Percentiles rank a stretch among this genome's conserved stretches.
phyloP scores from a whole-genome alignment of 2,113 vertebrate genomes.

The Ploceus nigricollis region DNA sequence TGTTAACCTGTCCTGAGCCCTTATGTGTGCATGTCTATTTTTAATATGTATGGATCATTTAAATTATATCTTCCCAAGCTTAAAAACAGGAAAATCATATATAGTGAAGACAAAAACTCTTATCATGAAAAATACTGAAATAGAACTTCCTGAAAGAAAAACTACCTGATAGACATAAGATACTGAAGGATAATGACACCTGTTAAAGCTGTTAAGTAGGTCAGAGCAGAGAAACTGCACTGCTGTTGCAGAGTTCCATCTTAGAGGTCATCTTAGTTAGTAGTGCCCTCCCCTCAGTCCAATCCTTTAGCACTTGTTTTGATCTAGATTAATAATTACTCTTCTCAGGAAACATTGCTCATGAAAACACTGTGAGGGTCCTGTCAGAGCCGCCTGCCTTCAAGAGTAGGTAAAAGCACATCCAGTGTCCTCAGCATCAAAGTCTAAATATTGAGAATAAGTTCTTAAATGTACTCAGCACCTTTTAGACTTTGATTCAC shows the following conservation, averaged over 20 bases:
- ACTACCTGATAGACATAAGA: rapidly evolving
- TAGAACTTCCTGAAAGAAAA: neutral
- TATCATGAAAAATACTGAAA: neutral
- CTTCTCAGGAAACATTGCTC: neutral
- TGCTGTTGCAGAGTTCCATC: neutral
- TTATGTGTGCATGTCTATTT: neutral
- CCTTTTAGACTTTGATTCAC: neutral
- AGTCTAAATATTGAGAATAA: neutral
- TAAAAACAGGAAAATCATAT: neutral
- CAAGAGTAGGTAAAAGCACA: neutral
- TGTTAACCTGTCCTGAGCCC: neutral
- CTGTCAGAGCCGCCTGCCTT: neutral
- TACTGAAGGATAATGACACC: neutral
- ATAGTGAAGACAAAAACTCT: neutral
- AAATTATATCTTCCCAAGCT: neutral
- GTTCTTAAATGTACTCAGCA: neutral
- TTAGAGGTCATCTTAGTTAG: neutral
- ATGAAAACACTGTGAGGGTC: neutral
- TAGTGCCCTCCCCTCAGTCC: neutral
- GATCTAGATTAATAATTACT: neutral
- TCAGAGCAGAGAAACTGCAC: neutral
- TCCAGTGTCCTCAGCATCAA: neutral
- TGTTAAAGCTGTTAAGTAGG: neutral
- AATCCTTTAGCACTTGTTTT: neutral
- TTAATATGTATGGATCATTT: neutral